Percentiles rank a stretch among this genome's conserved stretches.
phyloP scores from a whole-genome alignment of 2,888 invertebrate genomes.

The Hydrotaea cyrtoneurina region DNA sequence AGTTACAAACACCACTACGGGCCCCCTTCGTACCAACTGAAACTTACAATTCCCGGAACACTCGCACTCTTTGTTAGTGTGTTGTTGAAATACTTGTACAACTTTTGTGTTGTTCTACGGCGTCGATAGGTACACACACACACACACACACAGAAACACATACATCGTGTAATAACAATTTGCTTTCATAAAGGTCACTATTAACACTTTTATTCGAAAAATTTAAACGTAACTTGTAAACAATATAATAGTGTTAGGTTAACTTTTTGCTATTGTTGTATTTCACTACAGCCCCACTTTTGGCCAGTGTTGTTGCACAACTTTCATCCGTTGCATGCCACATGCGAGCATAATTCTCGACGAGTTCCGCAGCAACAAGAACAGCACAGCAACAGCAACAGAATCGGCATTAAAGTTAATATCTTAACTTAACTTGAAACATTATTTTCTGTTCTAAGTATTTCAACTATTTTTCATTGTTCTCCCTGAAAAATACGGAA shows the following conservation, averaged over 20 bases:
- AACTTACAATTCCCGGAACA: too few species aligned
- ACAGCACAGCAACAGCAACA: background rate
- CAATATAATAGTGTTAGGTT: slow-evolving; percentile 29
- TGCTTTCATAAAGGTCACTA: slow-evolving; percentile 34
- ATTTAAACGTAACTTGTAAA: slow-evolving; percentile 8
- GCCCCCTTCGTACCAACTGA: too few species aligned
- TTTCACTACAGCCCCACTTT: background rate
- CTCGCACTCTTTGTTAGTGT: background rate
- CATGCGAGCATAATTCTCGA: slow-evolving; percentile 9
- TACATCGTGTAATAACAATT: slow-evolving; percentile 27
- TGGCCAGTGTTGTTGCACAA: background rate
- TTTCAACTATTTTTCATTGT: background rate
- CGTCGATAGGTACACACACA: background rate
- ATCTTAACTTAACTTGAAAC: background rate
- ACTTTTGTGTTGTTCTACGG: background rate
- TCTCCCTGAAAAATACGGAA: background rate
- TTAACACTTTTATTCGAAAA: slow-evolving; percentile 29
- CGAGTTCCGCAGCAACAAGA: background rate
- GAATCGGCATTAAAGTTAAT: slow-evolving; percentile 10
- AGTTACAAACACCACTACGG: too few species aligned
- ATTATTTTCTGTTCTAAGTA: background rate
- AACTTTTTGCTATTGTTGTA: slow-evolving; percentile 6
- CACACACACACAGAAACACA: background rate
- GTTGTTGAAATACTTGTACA: background rate
- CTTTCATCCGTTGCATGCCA: slow-evolving; percentile 24